Base-by-base conservation (phyloP, 2,888 invertebrate species). In the Gari tellinella region DNA sequence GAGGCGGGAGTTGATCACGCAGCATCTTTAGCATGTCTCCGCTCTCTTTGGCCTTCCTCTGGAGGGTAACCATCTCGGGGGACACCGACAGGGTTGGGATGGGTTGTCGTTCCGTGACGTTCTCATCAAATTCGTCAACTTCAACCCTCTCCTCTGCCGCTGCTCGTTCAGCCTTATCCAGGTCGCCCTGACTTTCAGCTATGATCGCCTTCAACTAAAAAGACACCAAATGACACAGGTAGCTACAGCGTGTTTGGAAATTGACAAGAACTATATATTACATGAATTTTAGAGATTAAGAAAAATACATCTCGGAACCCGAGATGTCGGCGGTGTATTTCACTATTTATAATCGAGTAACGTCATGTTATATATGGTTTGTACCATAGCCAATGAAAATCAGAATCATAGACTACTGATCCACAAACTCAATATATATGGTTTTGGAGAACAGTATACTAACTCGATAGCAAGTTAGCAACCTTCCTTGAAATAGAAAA, bases 1-100 rank as follows among this genome's bases (percentile, higher is more conserved):
- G 52, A 53, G 53, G 62, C 53, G 62, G 62, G 62, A 62, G 52
- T 53, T 62, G 52, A 26, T 52, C 52, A 52, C 52, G 52, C 62
- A 62, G 62, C 53, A 62, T 62, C 43, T 25, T 53, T 43, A 62
- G 52, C 52, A 62, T 53, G 45, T 64, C 64, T 53, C 64, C 55
- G 46, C 55, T 55, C 56, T 56, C 64, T 55, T n/a, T 64, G 64
- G 64, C 53, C 56, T 64, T 64, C 55, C 56, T 53, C 64, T 64
- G 64, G 56, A 64, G 64, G 55, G 64, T 64, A 45, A 31, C 48
- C 55, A 64, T 64, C 55, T 64, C 55, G 46, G 64, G 55, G 53
- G 55, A 64, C 55, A 55, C 48, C 55, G 64, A 64, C 55, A 55
- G 53, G 64, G 55, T 40, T 53, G 64, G 61, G 56, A 19, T 64